Base-by-base conservation (phyloP, 2,888 invertebrate genomes). In the Polydrusus cervinus region DNA sequence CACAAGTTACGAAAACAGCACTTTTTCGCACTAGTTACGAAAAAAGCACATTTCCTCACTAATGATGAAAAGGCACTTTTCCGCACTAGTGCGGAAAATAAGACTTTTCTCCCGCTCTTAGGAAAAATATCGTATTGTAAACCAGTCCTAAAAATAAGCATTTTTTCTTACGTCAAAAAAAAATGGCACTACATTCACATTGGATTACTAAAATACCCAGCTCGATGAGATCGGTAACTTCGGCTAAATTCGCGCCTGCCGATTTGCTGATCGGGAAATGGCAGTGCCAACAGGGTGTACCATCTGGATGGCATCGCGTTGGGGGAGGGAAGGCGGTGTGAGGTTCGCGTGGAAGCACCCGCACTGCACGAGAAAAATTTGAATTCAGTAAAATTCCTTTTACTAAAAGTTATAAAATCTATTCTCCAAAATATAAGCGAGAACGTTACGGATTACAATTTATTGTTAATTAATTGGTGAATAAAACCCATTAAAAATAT, bases 191-290 rank as follows among this genome's bases (percentile, higher is more conserved):
- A 73, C 55, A 30, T 88, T 90, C 92, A 92, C 88, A 92, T 89
- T 74, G 94, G 94, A 88, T 95, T 95, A 89, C 95, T 95, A 91
- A 96, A 96, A 89, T 95, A 95, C 85, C 96, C 96, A 83, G 96
- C 96, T 82, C 91, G 89, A 85, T 93, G 93, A 85, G 90, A 91
- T 77, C 93, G 91, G 87, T 92, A 92, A 84, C 92, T 91, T 83
- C 95, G 91, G 81, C 92, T 92, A 84, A 94, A 92, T 89, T 96
- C 95, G 79, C 96, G 91, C 85, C 95, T 90, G 82, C 95, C 96
- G 84, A 96, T 93, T 87, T 95, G 96, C 90, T 96, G 96, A 90
- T 97, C 96, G 84, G 96, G 95, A 89, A 97, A 97, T 81, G 96
- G 96, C 85, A 96, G 91, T 81, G 96, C 96, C 87, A 96, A 92